Evolutionary conservation across 2,888 invertebrate species (phyloP).

Genomic region (Agrilus biguttatus): DNA sequence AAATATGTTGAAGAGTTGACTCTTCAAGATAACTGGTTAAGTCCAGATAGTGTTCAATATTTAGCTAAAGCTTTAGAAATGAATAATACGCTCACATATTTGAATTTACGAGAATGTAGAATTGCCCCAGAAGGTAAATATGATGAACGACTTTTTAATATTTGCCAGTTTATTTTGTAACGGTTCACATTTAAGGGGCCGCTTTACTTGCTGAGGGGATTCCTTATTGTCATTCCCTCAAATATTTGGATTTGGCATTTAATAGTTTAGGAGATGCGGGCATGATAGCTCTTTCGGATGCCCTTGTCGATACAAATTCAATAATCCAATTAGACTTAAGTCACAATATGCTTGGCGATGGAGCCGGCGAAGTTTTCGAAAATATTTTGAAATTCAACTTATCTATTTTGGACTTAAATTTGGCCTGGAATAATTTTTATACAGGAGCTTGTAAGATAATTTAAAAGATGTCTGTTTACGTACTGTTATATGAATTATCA

Average conservation of each 20-base stretch:
- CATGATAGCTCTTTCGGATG: slow-evolving; percentile 20
- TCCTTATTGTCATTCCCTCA: slow-evolving; percentile 19
- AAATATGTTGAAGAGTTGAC: slow-evolving; percentile 20
- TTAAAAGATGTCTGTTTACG: neutral
- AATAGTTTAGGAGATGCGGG: slow-evolving; percentile 34
- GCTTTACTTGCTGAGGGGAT: slow-evolving; percentile 25
- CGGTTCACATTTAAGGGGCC: slow-evolving; percentile 20
- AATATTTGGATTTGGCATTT: slow-evolving; percentile 28
- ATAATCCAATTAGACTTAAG: slow-evolving; percentile 32
- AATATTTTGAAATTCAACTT: slow-evolving; percentile 28
- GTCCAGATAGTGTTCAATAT: slow-evolving; percentile 23
- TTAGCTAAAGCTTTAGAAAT: slow-evolving; percentile 26
- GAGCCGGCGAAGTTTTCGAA: slow-evolving; percentile 25
- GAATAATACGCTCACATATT: slow-evolving; percentile 22
- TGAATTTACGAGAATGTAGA: slow-evolving; percentile 31
- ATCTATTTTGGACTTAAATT: slow-evolving; percentile 31
- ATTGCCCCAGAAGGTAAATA: slow-evolving; percentile 25
- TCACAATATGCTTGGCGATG: slow-evolving; percentile 35
- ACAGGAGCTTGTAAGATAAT: slow-evolving; percentile 21
- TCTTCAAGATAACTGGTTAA: slow-evolving; percentile 31
- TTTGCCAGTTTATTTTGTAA: neutral
- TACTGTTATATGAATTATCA: neutral
- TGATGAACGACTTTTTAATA: neutral
- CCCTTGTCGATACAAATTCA: slow-evolving; percentile 22
- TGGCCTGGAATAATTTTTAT: slow-evolving; percentile 39